Evolutionary conservation across 2,888 invertebrate genomes (phyloP).

Genomic region (Nymphalis urticae): DNA sequence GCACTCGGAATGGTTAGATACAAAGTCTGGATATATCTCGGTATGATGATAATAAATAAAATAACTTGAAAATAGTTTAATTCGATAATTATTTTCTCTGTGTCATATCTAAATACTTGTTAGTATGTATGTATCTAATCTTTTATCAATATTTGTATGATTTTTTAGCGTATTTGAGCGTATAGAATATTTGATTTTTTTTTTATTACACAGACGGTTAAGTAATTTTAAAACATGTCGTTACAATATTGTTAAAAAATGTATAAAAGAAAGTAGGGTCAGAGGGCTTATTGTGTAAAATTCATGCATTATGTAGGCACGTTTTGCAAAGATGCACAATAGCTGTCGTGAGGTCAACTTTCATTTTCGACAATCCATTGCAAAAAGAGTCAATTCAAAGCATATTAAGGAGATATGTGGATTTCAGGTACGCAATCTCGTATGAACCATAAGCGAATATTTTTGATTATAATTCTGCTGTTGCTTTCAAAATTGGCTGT

Average conservation of each 20-base stretch:
- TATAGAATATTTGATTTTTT: no score
- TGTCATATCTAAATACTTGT: no score
- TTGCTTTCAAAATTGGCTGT: slow-evolving; percentile 34
- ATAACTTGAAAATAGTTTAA: no score
- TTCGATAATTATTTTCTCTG: no score
- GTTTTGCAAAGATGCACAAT: slow-evolving; percentile 46
- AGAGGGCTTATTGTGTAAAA: slow-evolving; percentile 39
- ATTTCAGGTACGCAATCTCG: slow-evolving; percentile 31
- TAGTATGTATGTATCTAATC: no score
- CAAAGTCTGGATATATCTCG: no score
- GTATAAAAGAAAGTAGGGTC: slow-evolving; percentile 41
- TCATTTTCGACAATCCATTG: slow-evolving; percentile 59
- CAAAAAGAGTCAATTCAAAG: slow-evolving; percentile 61
- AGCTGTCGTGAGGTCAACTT: slow-evolving; percentile 60
- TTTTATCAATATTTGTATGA: no score
- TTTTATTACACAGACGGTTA: no score
- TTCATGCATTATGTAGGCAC: slow-evolving; percentile 37
- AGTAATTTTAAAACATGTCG: background rate
- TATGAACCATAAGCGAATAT: slow-evolving; percentile 31
- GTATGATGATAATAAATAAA: no score
- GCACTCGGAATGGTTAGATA: no score
- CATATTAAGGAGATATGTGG: slow-evolving; percentile 51
- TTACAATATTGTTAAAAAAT: slow-evolving; percentile 5
- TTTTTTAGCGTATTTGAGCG: no score
- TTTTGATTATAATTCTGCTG: slow-evolving; percentile 40